Percentiles rank a stretch among this genome's conserved stretches.
Evolutionary conservation across 2,113 vertebrate genomes (phyloP).

Genomic region (Dasyornis broadbenti): DNA sequence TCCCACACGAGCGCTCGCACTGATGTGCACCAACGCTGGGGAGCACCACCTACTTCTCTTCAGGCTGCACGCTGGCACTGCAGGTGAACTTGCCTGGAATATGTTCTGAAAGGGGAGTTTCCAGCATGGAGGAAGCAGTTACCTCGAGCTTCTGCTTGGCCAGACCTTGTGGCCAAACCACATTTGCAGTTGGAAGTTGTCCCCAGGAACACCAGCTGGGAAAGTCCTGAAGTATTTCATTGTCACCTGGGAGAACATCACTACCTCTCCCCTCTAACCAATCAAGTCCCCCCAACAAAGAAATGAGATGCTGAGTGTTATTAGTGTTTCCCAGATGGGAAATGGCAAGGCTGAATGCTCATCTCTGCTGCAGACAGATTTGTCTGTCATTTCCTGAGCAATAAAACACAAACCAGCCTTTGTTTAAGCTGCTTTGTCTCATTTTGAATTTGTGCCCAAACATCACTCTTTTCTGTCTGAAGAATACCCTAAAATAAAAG

Average conservation of each 20-base stretch:
- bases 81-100: neutral
- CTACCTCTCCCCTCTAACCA: neutral
- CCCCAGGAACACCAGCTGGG: neutral
- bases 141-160: neutral
- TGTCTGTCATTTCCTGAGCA: neutral
- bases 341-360: neutral
- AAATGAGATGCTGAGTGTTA: neutral
- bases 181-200: neutral
- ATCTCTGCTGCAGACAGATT: neutral
- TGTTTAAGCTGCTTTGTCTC: neutral
- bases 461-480: neutral
- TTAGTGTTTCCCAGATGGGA: neutral
- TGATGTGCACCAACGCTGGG: neutral
- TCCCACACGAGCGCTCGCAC: neutral
- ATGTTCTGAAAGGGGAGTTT: neutral
- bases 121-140: neutral
- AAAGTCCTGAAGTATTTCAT: neutral
- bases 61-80: neutral
- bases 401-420: neutral
- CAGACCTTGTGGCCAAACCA: neutral
- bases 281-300: neutral
- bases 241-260: neutral
- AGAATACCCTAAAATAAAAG: neutral
- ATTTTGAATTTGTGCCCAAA: neutral
- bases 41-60: neutral